Percentiles rank a stretch among this genome's conserved stretches.
phyloP scores from a whole-genome alignment of 2,888 invertebrate genomes.

The Busseola fusca region DNA sequence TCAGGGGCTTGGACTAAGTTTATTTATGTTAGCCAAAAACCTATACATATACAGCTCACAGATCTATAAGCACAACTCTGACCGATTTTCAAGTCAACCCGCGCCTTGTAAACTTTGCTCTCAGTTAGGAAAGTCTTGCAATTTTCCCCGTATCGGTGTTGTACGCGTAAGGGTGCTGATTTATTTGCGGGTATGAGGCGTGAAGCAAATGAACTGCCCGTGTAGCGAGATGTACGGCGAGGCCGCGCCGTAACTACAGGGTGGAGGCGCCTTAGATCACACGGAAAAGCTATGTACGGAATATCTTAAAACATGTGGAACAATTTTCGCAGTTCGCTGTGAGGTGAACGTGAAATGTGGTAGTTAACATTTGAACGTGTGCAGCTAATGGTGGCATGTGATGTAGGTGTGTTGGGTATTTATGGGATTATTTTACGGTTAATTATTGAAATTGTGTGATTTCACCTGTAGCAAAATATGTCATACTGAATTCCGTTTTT shows the following conservation, averaged over 20 bases:
- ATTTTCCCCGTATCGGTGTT: conserved; percentile 75
- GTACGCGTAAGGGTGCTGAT: conserved; percentile 79
- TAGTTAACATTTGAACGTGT: conserved; percentile 59
- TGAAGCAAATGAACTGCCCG: conserved; percentile 87
- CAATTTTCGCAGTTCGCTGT: conserved; percentile 61
- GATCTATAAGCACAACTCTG: conserved; percentile 36
- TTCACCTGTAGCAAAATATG: background rate
- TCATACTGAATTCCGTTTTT: background rate
- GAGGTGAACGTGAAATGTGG: conserved; percentile 57
- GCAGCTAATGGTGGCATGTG: conserved; percentile 38
- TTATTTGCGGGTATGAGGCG: conserved; percentile 88
- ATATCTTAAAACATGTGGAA: conserved; percentile 66
- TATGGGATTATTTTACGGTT: conserved; percentile 7
- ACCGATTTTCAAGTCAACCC: conserved; percentile 38
- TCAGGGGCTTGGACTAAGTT: background rate
- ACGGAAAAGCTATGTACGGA: conserved; percentile 63
- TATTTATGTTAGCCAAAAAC: background rate
- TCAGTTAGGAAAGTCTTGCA: conserved; percentile 70
- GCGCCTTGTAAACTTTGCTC: conserved; percentile 56
- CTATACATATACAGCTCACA: background rate
- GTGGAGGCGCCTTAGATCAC: conserved; percentile 64
- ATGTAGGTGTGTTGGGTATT: conserved; percentile 18
- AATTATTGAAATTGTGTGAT: background rate
- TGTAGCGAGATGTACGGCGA: conserved; percentile 82
- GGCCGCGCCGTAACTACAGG: conserved; percentile 76